phyloP scores from a whole-genome alignment of 2,888 invertebrate genomes.

The Meliscaeva auricollis region DNA sequence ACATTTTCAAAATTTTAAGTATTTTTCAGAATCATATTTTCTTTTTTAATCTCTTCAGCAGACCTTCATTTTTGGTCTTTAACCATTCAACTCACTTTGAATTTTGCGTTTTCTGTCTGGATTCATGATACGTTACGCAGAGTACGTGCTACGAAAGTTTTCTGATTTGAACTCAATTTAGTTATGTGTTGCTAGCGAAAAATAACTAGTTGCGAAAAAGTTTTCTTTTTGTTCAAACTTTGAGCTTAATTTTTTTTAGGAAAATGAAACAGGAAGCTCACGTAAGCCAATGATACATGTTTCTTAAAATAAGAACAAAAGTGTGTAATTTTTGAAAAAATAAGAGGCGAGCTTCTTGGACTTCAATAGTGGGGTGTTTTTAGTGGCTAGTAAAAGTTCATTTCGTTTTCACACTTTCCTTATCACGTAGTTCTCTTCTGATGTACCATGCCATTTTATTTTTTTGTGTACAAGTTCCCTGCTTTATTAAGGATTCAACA shows the following conservation, averaged over 20 bases:
- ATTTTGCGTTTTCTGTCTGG: conserved; percentile 6
- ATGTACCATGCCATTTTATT: neutral
- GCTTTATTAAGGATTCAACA: conserved; percentile 18
- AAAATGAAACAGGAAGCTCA: conserved; percentile 4
- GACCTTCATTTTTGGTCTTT: no score
- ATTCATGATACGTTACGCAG: neutral
- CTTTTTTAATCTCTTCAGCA: no score
- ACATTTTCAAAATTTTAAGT: no score
- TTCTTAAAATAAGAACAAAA: conserved; percentile 11
- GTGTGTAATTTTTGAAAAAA: conserved; percentile 2
- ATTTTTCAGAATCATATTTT: no score
- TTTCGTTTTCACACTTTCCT: conserved; percentile 13
- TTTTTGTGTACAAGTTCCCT: conserved; percentile 1
- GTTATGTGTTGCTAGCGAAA: neutral
- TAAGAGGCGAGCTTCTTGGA: neutral
- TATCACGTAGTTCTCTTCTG: conserved; percentile 13
- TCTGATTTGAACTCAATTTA: conserved; percentile 6
- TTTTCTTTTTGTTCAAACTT: neutral
- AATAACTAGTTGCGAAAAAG: neutral
- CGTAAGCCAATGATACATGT: conserved; percentile 19
- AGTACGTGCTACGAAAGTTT: conserved; percentile 15
- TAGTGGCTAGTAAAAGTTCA: neutral
- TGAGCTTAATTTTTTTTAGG: neutral
- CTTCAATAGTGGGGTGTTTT: neutral
- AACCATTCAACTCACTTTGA: no score